Evolutionary conservation across 2,113 vertebrate species (phyloP), one percentile per base, ranked within the genome.

Genomic region (Heterotis niloticus): DNA sequence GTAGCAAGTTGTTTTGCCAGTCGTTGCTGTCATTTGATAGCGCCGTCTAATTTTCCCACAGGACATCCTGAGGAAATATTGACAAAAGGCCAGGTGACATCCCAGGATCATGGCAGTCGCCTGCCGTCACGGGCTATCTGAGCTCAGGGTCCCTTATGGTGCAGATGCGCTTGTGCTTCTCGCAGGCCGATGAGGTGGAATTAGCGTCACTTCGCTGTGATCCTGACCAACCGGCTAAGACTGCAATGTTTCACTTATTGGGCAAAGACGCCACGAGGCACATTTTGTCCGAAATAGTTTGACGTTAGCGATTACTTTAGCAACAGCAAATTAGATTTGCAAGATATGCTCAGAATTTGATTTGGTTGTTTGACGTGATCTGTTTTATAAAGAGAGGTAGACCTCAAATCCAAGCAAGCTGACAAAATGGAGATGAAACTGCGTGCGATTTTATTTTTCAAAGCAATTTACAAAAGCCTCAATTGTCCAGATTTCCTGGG

Each of bases 311-410:
- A 64, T 51, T n/a, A 71, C 5, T 64, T 44, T 44, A 62, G 62
- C 10, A 20, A 10, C 5, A 23, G 29, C 23, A 0, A 23, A 84
- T 83, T 81, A 76, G 78, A 82, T 78, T 20, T 52, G 1, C 57
- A 24, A 81, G 77, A 86, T 86, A 62, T 75, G 67, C 80, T 84
- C 67, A 73, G 51, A 75, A 16, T 69, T 65, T 5, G 34, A 59
- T 28, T 24, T 81, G 66, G 78, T 66, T 44, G 24, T 73, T 80
- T 10, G 14, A 64, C 34, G 1, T 12, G 69, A 65, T 59, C 73
- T 80, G 80, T 67, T 69, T 76, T 17, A 5, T 51, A 24, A 51
- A 23, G 68, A 80, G n/a, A 72, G 64, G 64, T 65, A 75, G 5
- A 75, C 29, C 14, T 62, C 54, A 26, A n/a, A 60, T 28, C 18